Evolutionary conservation across 2,888 invertebrate genomes (phyloP).

Genomic region (Xiphydria camelus): DNA sequence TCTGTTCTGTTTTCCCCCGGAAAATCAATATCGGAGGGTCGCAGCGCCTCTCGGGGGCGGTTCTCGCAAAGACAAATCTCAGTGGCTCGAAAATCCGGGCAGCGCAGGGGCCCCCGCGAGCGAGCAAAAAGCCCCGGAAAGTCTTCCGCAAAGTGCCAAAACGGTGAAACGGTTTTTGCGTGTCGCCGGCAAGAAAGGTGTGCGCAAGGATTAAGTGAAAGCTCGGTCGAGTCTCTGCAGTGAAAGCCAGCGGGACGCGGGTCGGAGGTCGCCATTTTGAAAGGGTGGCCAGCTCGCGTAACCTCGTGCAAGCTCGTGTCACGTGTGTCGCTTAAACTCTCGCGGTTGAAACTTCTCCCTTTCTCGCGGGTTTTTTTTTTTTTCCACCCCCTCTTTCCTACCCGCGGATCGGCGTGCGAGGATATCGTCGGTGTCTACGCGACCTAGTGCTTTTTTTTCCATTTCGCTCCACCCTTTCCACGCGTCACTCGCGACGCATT

Average conservation of each 20-base stretch:
- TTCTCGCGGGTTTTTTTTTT: too few species aligned
- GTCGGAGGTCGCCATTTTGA: constrained; percentile 35
- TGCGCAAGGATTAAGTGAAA: constrained; percentile 14
- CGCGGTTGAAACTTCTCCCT: constrained; percentile 12
- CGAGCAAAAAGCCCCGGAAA: constrained; percentile 10
- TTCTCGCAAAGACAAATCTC: constrained; percentile 51
- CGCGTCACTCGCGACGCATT: too few species aligned
- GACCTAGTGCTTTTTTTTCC: too few species aligned
- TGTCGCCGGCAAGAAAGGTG: constrained; percentile 7
- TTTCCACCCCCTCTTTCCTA: neutral
- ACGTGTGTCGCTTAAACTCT: constrained; percentile 17
- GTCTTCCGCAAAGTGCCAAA: constrained; percentile 16
- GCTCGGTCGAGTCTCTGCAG: constrained; percentile 17
- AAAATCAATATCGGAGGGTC: constrained; percentile 55
- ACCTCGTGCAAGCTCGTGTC: constrained; percentile 25
- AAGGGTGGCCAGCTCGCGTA: constrained; percentile 23
- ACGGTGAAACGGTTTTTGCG: constrained; percentile 15
- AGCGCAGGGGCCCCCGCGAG: constrained; percentile 15
- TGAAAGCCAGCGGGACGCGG: constrained; percentile 15
- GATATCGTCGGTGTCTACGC: too few species aligned
- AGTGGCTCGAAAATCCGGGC: constrained; percentile 52
- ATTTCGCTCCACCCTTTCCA: too few species aligned
- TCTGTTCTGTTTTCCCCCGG: constrained; percentile 44
- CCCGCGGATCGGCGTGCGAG: too few species aligned
- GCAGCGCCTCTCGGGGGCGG: constrained; percentile 51